A percentile compares a stretch with the other conserved stretches of the same genome.
phyloP scores from a whole-genome alignment of 2,888 invertebrate species.

The Drosophila birchii region DNA sequence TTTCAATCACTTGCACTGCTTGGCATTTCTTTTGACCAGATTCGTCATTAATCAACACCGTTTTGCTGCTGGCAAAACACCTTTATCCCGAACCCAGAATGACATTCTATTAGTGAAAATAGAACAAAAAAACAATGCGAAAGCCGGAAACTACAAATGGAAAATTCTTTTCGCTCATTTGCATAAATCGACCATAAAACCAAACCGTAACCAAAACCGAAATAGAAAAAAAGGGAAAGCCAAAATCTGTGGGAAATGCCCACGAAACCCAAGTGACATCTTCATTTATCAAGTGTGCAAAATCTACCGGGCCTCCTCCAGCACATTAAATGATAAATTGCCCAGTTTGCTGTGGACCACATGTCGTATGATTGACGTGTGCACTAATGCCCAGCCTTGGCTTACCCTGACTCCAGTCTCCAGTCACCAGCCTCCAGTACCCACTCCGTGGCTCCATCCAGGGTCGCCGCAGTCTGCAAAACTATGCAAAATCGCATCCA shows the following conservation, averaged over 20 bases:
- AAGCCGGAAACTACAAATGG: conserved; percentile 40
- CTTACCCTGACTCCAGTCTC: conserved; percentile 12
- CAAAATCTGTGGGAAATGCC: conserved; percentile 24
- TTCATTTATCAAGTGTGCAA: conserved; percentile 69
- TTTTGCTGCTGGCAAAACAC: conserved; percentile 24
- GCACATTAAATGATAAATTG: conserved; percentile 65
- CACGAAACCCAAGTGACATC: conserved; percentile 35
- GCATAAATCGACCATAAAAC: conserved; percentile 76
- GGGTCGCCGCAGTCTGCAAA: conserved; percentile 18
- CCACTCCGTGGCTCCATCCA: not conserved
- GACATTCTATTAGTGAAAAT: conserved; percentile 41
- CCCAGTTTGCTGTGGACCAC: conserved; percentile 58
- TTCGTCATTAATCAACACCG: conserved; percentile 62
- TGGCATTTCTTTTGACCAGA: conserved; percentile 24
- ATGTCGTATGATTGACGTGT: conserved; percentile 77
- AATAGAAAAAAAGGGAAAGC: conserved; percentile 37
- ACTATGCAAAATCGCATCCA: conserved; percentile 61
- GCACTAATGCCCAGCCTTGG: conserved; percentile 61
- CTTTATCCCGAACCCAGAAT: conserved; percentile 29
- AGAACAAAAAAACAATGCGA: conserved; percentile 12
- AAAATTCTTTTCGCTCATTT: conserved; percentile 52
- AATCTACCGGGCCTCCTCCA: conserved; percentile 29
- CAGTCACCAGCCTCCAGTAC: not conserved
- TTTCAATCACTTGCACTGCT: conserved; percentile 52
- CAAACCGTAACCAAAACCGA: conserved; percentile 49